Evolutionary conservation across 2,113 vertebrate species (phyloP).

Genomic region (Suricata suricatta): DNA sequence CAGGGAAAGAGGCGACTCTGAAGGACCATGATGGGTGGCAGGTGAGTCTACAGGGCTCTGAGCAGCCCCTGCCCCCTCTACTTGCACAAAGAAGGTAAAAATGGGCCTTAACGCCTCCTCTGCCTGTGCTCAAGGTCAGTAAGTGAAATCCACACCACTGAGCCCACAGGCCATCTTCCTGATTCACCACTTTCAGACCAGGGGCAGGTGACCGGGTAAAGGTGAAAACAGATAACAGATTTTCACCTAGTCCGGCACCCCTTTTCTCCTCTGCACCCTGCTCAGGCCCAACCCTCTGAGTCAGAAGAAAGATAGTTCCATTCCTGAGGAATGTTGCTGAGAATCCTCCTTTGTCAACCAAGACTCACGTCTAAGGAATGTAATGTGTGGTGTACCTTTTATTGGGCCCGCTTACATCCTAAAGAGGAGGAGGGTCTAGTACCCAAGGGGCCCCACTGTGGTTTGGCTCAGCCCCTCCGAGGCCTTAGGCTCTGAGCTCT

Average conservation of each 20-base stretch:
- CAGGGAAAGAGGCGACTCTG: rapidly evolving
- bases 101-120: background rate
- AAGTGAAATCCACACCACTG: no score
- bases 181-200: background rate
- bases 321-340: background rate
- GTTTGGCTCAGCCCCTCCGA: background rate
- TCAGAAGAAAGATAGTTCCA: background rate
- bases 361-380: background rate
- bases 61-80: background rate
- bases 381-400: no score
- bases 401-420: no score
- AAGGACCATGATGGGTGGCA: rapidly evolving
- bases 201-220: background rate
- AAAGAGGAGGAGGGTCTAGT: background rate
- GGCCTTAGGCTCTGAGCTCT: background rate
- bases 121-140: background rate
- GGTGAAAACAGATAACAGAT: background rate
- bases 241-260: rapidly evolving
- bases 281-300: background rate
- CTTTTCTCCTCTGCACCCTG: background rate
- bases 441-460: background rate
- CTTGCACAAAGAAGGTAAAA: background rate
- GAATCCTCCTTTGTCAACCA: background rate
- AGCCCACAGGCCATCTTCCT: background rate
- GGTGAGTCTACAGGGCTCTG: background rate